phyloP scores from a whole-genome alignment of 2,888 invertebrate species.

The Conops quadrifasciatus region DNA sequence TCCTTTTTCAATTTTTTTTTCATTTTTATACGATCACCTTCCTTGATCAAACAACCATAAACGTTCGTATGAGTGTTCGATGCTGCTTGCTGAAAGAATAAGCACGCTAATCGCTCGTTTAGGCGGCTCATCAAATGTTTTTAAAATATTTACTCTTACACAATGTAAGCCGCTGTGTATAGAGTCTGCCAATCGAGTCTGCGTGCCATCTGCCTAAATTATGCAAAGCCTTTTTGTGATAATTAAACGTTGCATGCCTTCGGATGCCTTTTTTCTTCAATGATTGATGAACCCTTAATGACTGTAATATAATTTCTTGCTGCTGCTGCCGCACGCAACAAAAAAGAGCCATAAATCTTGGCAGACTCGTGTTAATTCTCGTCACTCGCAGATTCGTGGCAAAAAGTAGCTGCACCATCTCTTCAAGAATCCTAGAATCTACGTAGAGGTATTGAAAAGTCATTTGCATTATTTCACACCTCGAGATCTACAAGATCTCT shows the following conservation, averaged over 20 bases:
- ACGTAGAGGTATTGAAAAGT: slow-evolving; percentile 15
- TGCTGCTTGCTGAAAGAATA: no score
- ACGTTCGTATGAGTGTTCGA: no score
- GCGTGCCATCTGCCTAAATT: neutral
- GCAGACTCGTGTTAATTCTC: slow-evolving; percentile 13
- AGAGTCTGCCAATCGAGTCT: neutral
- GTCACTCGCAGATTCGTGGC: neutral
- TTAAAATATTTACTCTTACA: neutral
- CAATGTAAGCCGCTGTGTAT: no score
- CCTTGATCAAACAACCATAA: no score
- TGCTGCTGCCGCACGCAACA: neutral
- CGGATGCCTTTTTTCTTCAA: neutral
- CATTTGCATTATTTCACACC: slow-evolving; percentile 18
- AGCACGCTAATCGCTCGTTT: neutral
- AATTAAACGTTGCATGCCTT: neutral
- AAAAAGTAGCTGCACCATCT: neutral
- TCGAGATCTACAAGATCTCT: neutral
- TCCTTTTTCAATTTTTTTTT: no score
- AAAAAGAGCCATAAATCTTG: neutral
- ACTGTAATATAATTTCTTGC: slow-evolving; percentile 11
- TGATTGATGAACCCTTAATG: slow-evolving; percentile 25
- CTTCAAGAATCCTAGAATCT: slow-evolving; percentile 1
- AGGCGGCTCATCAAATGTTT: neutral
- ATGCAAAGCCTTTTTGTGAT: neutral
- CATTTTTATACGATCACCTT: no score